Evolutionary conservation across 1,140 invertebrate species (phyloP), one percentile per base, ranked within the genome.

Genomic region (Lethrus apterus): DNA sequence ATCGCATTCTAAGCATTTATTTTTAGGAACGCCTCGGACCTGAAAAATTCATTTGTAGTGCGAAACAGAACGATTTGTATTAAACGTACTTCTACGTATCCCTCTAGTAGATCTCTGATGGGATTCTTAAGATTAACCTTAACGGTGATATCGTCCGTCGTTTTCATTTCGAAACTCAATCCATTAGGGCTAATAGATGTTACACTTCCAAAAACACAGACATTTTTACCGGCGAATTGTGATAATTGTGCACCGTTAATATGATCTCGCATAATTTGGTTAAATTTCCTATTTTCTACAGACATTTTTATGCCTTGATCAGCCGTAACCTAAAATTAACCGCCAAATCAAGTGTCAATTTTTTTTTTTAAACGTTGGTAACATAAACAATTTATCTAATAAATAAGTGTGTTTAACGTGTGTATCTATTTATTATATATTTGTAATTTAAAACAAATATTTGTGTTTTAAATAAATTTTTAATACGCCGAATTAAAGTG

Each of bases 41-140:
- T 55, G n/a, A 48, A 30, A 18, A 33, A 44, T 17, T 41, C 33
- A 5, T 43, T 24, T 31, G 17, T 15, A 31, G 9, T 7, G 18
- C 29, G 15, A 33, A 33, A 33, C 31, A 33, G 4, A 13, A 33
- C 31, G 21, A 14, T 19, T 7, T 17, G 4, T 33, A 24, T 2
- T 13, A 35, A 17, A 3, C 13, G 42, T 43, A 54, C 52, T 42
- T 51, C 52, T 23, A 54, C 46, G 31, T 48, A 41, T 19, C 52
- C 52, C 15, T 43, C 21, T 3, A 54, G 18, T 10, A 29, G 1
- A 29, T 40, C 29, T 13, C 10, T 33, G 13, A 35, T 9, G 1
- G 52, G 52, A 42, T 44, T 54, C 32, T 44, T 51, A 10, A 55
- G 24, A 19, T 46, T 55, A n/a, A 52, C 53, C 33, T 55, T 55